Conservation (phyloP, 2,797 vertebrate genomes). For the Helostoma temminkii region DNA sequence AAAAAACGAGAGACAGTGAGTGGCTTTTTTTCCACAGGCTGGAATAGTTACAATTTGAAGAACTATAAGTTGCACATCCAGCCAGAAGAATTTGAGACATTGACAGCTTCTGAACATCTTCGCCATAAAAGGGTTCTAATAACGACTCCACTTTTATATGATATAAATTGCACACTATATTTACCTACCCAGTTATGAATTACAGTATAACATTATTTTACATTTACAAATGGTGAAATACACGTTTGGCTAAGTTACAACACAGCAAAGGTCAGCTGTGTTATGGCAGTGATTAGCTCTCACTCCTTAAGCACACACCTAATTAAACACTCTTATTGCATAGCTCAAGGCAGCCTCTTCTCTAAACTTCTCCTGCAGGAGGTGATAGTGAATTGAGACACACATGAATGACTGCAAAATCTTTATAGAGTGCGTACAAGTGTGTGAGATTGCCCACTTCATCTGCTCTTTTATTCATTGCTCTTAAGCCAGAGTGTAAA, state of each 20-base stretch:
- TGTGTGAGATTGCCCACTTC: conserved; percentile 64
- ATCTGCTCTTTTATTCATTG: conserved; percentile 60
- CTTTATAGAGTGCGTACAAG: conserved; percentile 57
- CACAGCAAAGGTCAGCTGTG: conserved; percentile 63
- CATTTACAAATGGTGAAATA: conserved; percentile 15
- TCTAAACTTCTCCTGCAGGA: conserved; percentile 33
- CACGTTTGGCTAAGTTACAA: conserved; percentile 13
- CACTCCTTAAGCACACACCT: conserved; percentile 57
- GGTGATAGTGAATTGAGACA: conserved; percentile 31
- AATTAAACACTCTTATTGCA: conserved; percentile 77
- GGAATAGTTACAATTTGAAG: too few relatives aligned
- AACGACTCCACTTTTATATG: too few relatives aligned
- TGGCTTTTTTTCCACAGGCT: too few relatives aligned
- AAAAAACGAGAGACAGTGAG: too few relatives aligned
- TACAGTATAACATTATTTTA: conserved; percentile 1
- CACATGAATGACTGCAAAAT: conserved; percentile 59
- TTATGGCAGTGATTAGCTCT: conserved; percentile 63
- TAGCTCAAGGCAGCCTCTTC: conserved; percentile 39
- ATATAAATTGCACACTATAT: too few relatives aligned
- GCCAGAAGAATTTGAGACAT: too few relatives aligned
- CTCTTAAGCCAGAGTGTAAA: conserved; percentile 66
- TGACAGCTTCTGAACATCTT: too few relatives aligned
- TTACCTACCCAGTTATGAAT: not conserved
- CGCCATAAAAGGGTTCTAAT: too few relatives aligned
- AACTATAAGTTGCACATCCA: too few relatives aligned